Conservation (phyloP, 2,888 invertebrate genomes). For the Drosophila ustulata region DNA sequence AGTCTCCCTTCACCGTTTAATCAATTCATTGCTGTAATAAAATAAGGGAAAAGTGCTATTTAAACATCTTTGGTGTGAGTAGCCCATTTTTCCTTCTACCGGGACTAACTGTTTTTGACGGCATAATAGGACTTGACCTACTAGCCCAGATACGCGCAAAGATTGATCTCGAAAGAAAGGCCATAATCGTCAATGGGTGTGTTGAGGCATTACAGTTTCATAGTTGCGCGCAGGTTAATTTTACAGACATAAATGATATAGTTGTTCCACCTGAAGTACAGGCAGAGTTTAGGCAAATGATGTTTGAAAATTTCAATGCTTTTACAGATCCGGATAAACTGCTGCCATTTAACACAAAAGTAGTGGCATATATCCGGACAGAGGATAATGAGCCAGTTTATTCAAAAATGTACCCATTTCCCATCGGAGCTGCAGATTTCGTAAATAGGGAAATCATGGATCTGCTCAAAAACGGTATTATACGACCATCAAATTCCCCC, state of each 20-base stretch:
- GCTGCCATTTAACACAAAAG: constrained; percentile 16
- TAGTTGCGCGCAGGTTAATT: too few species aligned
- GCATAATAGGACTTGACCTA: too few species aligned
- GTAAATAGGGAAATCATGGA: background rate
- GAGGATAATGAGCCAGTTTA: constrained; percentile 12
- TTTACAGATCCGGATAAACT: constrained; percentile 13
- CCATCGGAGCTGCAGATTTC: background rate
- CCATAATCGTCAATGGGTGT: too few species aligned
- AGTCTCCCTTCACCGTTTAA: constrained; percentile 2
- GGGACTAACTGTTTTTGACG: too few species aligned
- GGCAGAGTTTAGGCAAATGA: too few species aligned
- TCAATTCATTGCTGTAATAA: constrained; percentile 8
- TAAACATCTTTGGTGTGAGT: background rate
- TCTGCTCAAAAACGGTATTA: background rate
- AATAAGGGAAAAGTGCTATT: background rate
- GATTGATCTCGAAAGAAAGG: too few species aligned
- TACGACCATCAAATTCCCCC: background rate
- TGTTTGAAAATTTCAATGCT: background rate
- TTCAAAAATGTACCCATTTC: background rate
- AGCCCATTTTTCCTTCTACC: too few species aligned
- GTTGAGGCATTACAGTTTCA: too few species aligned
- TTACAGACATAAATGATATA: too few species aligned
- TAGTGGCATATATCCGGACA: background rate
- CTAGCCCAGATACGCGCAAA: too few species aligned
- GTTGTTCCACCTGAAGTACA: too few species aligned